Base-by-base conservation (phyloP, 2,797 vertebrate genomes). In the Buphagus erythrorhynchus region DNA sequence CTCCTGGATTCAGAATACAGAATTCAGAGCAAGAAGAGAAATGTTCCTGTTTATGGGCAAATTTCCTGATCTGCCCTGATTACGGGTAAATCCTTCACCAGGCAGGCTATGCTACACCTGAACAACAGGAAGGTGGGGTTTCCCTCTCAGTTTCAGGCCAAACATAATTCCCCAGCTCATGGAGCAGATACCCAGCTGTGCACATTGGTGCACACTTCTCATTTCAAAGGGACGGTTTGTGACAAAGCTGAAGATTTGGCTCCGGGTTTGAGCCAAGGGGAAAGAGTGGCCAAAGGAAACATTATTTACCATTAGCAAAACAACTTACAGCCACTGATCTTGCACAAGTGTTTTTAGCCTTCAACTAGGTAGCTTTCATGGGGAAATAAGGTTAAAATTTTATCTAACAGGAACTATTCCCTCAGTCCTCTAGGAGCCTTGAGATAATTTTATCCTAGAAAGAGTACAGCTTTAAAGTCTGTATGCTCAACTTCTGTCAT, bases 151-250 rank as follows among this genome's bases (percentile, higher is more conserved):
- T 1, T 66, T 33, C 13, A 65, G 28, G 15, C 21, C n/a, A 43
- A 92, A 59, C 18, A 9, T 2, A 25, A 4, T 35, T 26, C 38
- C 38, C 25, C 54, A 59, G 67, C 66, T 57, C 16, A 55, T 0
- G 18, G 78, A 36, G 35, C 46, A 68, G 36, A 31, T 6, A 35
- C 2, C 35, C 57, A 65, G 15, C 49, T 10, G 18, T 25, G 28
- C 58, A 31, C 43, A 67, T 11, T 68, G 38, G 9, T 0, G 0
- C 14, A 25, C 9, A 22, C 18, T 40, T 29, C 46, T 26, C 1
- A 22, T 10, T 75, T 59, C 49, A 42, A n/a, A 49, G n/a, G 81
- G 21, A 11, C 6, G n/a, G 36, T 19, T 79, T 42, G 45, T 6
- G n/a, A 29, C 28, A 52, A 49, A 69, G 38, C 29, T 48, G 45